Conservation (phyloP, 2,888 invertebrate species). For the Andrena hattorfiana region DNA sequence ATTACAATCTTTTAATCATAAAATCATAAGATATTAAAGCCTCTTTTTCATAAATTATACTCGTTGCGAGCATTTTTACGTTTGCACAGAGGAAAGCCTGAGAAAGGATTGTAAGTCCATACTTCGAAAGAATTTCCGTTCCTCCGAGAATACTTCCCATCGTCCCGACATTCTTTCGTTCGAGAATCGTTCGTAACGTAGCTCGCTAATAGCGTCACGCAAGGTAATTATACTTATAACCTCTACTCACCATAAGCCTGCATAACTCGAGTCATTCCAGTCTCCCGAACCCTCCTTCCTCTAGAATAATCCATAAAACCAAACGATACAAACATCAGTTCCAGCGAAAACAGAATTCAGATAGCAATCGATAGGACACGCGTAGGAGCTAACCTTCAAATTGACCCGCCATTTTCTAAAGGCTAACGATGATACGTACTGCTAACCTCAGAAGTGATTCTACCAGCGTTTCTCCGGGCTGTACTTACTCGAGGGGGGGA, state of each 20-base stretch:
- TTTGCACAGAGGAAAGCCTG: background rate
- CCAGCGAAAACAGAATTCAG: background rate
- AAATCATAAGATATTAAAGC: background rate
- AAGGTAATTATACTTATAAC: constrained; percentile 56
- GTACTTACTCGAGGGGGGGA: too few species aligned
- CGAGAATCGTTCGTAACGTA: constrained; percentile 28
- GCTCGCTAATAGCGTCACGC: constrained; percentile 51
- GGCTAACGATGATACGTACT: background rate
- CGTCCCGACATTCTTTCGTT: constrained; percentile 5
- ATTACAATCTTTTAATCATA: background rate
- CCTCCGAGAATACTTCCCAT: constrained; percentile 6
- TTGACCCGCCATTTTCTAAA: background rate
- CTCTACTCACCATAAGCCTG: background rate
- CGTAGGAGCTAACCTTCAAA: background rate
- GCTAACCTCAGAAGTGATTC: too few species aligned
- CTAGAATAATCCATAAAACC: background rate
- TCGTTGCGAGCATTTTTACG: background rate
- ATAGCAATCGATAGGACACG: background rate
- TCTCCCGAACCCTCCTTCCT: background rate
- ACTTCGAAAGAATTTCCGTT: background rate
- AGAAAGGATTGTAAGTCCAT: background rate
- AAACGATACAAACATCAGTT: background rate
- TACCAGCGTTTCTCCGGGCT: too few species aligned
- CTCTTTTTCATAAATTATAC: background rate
- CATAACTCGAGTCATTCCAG: background rate